These are phyloP conservation scores for Caenorhabditis tropicalis DNA, from an alignment of 1,140 invertebrate species.

Conservation along the genomic window DNA sequence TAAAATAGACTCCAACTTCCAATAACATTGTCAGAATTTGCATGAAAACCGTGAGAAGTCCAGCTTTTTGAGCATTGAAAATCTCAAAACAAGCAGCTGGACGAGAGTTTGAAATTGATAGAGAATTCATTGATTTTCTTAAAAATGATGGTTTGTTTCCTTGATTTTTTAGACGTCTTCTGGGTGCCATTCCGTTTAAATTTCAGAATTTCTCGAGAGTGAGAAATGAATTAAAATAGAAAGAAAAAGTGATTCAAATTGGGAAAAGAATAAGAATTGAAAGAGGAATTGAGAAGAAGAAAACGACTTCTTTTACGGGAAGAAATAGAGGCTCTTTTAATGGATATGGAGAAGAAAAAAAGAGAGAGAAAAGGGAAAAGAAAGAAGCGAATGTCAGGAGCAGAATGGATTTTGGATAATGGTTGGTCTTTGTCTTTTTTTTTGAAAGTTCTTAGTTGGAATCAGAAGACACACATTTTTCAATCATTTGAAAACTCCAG, in stretches of 20 bases:
- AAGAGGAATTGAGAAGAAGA: not conserved
- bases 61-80: not conserved
- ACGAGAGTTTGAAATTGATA: not conserved
- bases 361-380: not conserved
- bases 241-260: not conserved
- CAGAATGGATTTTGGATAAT: not conserved
- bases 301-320: not conserved
- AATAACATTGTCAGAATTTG: constrained; percentile 27
- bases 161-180: constrained; percentile 9
- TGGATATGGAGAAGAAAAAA: not conserved
- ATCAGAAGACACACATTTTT: no score
- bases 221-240: not conserved
- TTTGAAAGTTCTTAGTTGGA: not conserved
- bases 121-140: constrained; percentile 11
- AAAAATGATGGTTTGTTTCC: not conserved
- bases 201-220: not conserved
- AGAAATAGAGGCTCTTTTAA: not conserved
- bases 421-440: not conserved
- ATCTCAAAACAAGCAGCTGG: constrained; percentile 11
- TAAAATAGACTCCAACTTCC: constrained; percentile 14
- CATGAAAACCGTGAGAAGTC: not conserved
- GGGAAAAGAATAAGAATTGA: no score
- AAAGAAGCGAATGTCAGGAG: not conserved
- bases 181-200: not conserved
- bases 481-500: no score